Percentiles rank a stretch among this genome's conserved stretches.
Evolutionary conservation across 2,113 vertebrate genomes (phyloP).

Genomic region (Buteo buteo): DNA sequence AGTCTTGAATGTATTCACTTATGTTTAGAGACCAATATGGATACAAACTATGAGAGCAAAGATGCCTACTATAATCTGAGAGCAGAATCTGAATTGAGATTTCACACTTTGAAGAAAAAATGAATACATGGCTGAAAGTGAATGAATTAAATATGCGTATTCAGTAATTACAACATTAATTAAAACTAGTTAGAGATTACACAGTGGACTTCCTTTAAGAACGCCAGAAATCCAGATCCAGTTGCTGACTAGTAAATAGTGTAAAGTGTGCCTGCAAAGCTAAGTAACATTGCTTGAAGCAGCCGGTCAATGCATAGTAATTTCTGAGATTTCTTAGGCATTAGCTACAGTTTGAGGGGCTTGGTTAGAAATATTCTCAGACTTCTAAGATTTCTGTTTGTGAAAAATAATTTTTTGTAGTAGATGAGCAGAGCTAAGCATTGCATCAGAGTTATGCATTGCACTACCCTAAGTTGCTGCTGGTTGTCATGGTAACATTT

Average conservation of each 20-base stretch:
- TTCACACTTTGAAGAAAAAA: not conserved
- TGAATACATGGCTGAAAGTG: fast-evolving
- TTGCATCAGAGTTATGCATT: not conserved
- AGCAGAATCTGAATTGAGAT: not conserved
- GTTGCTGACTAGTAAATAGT: not conserved
- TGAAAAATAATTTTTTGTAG: not conserved
- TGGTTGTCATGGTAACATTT: slow-evolving; percentile 53
- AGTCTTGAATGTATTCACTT: not conserved
- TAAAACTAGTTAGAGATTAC: not conserved
- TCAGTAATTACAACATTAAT: not conserved
- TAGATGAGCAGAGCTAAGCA: not conserved
- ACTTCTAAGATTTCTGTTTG: not conserved
- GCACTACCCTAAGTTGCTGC: not conserved
- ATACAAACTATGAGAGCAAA: not conserved
- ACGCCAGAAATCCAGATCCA: not conserved
- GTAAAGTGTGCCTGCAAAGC: not conserved
- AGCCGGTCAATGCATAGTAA: not conserved
- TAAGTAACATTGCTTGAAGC: not conserved
- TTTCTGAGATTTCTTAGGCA: not conserved
- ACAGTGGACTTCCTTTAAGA: not conserved
- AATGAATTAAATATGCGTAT: not conserved
- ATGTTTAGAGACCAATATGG: not conserved
- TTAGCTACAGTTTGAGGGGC: not conserved
- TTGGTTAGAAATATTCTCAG: not conserved
- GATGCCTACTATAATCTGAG: not conserved